These are phyloP conservation scores for Caenorhabditis imperialis DNA, from an alignment of 2,888 invertebrate species.

Conservation along the genomic window DNA sequence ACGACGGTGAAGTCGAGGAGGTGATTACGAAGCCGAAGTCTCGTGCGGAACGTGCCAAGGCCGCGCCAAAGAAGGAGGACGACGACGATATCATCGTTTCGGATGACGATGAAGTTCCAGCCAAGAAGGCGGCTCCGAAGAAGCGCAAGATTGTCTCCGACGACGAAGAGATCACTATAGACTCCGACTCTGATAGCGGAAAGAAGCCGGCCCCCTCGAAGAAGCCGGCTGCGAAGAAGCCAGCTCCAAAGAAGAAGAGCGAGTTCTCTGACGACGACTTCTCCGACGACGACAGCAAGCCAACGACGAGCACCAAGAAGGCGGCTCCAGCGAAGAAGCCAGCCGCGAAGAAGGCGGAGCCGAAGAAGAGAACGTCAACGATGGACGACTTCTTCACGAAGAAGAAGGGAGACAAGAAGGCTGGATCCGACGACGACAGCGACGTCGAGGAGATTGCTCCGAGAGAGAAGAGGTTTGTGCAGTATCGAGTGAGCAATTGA, in stretches of 20 bases:
- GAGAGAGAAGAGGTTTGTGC: conserved; percentile 46
- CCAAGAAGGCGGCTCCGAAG: conserved; percentile 15
- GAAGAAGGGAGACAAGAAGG: conserved; percentile 28
- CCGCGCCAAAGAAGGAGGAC: conserved; percentile 15
- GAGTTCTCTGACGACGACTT: conserved; percentile 25
- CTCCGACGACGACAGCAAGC: conserved; percentile 16
- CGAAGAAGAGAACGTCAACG: conserved; percentile 40
- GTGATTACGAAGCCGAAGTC: conserved; percentile 26
- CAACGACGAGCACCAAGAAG: conserved; percentile 17
- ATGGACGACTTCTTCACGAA: conserved; percentile 49
- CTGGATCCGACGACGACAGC: conserved; percentile 36
- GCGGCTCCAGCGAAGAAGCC: conserved; percentile 23
- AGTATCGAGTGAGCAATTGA: background rate
- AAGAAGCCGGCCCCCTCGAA: conserved; percentile 40
- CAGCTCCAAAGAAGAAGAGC: conserved; percentile 7
- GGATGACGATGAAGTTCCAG: conserved; percentile 13
- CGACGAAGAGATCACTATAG: conserved; percentile 28
- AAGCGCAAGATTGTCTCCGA: conserved; percentile 26
- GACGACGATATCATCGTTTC: conserved; percentile 11
- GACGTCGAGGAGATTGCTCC: conserved; percentile 46
- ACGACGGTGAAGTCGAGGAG: conserved; percentile 25
- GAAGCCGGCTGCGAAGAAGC: conserved; percentile 29
- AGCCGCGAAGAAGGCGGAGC: conserved; percentile 24
- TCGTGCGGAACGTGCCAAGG: conserved; percentile 19
- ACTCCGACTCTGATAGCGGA: conserved; percentile 26